Base-by-base conservation (phyloP, 2,888 invertebrate species). In the Diarsia dahlii region DNA sequence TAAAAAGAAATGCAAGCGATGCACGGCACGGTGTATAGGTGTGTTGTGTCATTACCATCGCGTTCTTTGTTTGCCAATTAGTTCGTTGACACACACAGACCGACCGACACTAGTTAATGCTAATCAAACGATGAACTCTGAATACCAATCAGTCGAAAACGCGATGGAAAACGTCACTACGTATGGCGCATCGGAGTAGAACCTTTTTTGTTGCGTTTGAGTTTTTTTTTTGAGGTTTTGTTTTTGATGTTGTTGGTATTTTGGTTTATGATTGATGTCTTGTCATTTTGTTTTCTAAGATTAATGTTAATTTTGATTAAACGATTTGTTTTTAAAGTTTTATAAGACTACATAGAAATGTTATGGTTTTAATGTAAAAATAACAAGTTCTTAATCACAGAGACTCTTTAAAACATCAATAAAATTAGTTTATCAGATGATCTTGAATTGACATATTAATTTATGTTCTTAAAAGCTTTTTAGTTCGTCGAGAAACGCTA, bases 31-130 rank as follows among this genome's bases (percentile, higher is more conserved):
- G 60, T 34, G 58, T n/a, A 45, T 63, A 63, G 66, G 45, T 18
- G 73, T 76, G 45, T 72, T 80, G 80, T 81, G 81, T 80, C 77
- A 82, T 78, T 82, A 83, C 71, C 64, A 63, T 76, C 74, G 81
- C 81, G 87, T 80, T 87, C 89, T 94, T 94, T 94, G 94, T 94
- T 92, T 92, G 92, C 91, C 92, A 93, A 94, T 94, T 93, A 93
- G 95, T 95, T 94, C 94, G 92, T 94, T 94, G 95, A 94, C 94
- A 92, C 92, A 89, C 92, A 88, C 81, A 84, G 76, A 78, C 85
- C 78, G 76, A 75, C 78, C 77, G 89, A 89, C 91, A 89, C 86
- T 86, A 86, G 89, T 88, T 89, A 90, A 93, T 93, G 93, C 90
- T 91, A 91, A 90, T 89, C 88, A 74, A 68, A 78, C 66, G 75